phyloP scores from a whole-genome alignment of 2,797 vertebrate genomes.

The Megalops cyprinoides region DNA sequence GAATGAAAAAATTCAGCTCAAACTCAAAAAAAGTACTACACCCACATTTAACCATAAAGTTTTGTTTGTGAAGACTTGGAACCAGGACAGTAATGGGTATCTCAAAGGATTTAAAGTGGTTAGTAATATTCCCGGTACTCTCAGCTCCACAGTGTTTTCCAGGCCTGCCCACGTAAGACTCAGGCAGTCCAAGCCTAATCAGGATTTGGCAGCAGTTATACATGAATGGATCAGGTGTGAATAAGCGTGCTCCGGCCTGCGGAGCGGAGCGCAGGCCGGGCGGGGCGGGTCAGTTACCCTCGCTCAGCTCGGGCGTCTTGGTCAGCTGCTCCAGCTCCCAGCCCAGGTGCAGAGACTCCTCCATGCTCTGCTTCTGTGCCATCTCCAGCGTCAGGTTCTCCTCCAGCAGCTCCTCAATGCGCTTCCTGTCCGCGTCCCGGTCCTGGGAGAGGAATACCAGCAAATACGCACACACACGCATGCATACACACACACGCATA shows the following conservation, averaged over 20 bases:
- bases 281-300: conserved; percentile 79
- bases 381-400: conserved; percentile 96
- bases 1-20: no score
- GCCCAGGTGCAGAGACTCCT: conserved; percentile 94
- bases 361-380: conserved; percentile 99
- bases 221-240: conserved; percentile 63
- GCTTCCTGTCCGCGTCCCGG: conserved; percentile 91
- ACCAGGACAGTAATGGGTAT: no score
- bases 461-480: neutral
- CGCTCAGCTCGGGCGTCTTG: conserved; percentile 88
- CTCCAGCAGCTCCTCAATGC: conserved; percentile 94
- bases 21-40: no score
- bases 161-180: no score
- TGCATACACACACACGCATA: neutral
- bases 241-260: no score
- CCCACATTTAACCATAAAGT: no score
- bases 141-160: no score
- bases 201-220: conserved; percentile 57
- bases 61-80: no score
- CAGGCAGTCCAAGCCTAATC: conserved; percentile 60
- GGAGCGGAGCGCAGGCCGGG: neutral
- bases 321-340: conserved; percentile 97
- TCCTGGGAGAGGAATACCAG: conserved; percentile 72
- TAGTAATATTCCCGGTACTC: no score
- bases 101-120: no score